Evolutionary conservation across 2,113 vertebrate species (phyloP).

Genomic region (Hipposideros armiger): DNA sequence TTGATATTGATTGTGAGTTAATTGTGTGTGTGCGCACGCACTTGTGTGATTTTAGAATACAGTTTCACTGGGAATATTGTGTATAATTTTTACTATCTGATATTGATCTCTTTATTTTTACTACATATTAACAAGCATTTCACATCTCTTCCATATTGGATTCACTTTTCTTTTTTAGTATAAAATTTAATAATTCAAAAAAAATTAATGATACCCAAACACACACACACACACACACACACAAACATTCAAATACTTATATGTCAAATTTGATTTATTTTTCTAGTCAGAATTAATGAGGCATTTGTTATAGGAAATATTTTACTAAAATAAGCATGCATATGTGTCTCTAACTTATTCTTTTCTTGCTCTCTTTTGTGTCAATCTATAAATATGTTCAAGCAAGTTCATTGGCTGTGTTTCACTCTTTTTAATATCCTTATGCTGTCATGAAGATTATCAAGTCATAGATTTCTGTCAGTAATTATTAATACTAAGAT

Average conservation of each 20-base stretch:
- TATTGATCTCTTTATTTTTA: not conserved
- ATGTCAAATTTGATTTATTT: not conserved
- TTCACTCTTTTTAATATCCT: not conserved
- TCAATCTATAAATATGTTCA: not conserved
- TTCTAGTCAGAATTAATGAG: not conserved
- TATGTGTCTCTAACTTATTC: not conserved
- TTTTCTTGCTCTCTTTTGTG: not conserved
- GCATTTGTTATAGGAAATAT: not conserved
- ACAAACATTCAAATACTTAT: not conserved
- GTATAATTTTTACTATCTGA: not conserved
- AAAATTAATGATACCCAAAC: not conserved
- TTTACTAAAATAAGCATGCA: not conserved
- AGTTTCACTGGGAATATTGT: not conserved
- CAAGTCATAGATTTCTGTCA: not conserved
- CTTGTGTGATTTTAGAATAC: not conserved
- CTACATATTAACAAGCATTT: not conserved
- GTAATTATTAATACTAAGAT: not conserved
- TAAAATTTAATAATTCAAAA: not conserved
- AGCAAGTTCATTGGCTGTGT: not conserved
- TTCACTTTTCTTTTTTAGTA: not conserved
- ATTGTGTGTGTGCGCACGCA: too few species aligned
- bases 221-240: not conserved
- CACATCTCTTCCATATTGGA: not conserved
- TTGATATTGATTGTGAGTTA: not conserved
- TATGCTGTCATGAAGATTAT: not conserved